Base-by-base conservation (phyloP, 1,140 invertebrate genomes). In the Aphaenogaster ashmeadi region DNA sequence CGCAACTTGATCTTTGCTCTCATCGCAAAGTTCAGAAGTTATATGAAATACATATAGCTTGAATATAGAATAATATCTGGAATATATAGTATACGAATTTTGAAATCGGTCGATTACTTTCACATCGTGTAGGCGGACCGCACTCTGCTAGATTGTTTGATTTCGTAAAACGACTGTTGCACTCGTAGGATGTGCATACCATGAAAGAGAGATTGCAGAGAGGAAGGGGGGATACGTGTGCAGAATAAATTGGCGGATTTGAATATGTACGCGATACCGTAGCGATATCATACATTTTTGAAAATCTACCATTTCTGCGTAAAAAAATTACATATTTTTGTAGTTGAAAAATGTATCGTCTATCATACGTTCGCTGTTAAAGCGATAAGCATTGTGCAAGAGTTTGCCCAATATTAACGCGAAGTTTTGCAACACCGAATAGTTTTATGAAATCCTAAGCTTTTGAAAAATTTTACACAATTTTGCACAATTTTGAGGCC, bases 271-370 rank as follows among this genome's bases (percentile, higher is more conserved):
- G 67, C 56, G 38, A 15, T 47, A 47, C 67, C 11, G n/a, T 50
- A 56, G 52, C 38, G 64, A 71, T 84, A 84, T 60, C 69, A 58
- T 74, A 74, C 67, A 75, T 47, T 84, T 60, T 75, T 84, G 54
- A 75, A 84, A 74, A n/a, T 75, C 69, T 84, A n/a, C 67, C 80
- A 38, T 84, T 75, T 60, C 44, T 75, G 18, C 27, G 11, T 54
- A 69, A 69, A 69, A 83, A 84, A 84, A 84, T 50, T 83, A 54
- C 67, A 50, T 83, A 54, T 74, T 81, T 81, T 81, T 71, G 33
- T 27, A 58, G 21, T 38, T 44, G 21, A 54, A 81, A 71, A 71
- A 81, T 41, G 56, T 71, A 71, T 56, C 66, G 38, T 56, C 52
- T 44, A 56, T 81, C 9, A 44, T 44, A 33, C 21, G 36, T 41